Conservation (phyloP, 1,140 invertebrate species). For the Diabrotica undecimpunctata region DNA sequence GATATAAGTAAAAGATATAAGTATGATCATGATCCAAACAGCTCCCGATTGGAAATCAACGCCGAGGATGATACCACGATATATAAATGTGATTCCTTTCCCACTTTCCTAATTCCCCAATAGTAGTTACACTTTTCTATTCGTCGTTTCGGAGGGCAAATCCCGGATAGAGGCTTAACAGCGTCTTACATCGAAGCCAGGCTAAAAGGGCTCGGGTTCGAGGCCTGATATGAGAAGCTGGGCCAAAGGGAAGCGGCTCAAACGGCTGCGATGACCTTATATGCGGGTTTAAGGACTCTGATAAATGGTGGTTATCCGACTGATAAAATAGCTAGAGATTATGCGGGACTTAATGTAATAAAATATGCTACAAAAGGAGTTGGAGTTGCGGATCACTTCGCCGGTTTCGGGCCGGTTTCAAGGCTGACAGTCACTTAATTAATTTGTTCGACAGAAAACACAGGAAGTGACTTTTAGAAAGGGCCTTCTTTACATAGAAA, state of each 20-base stretch:
- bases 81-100: not conserved
- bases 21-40: not conserved
- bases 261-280: not conserved
- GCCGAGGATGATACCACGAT: not conserved
- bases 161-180: not conserved
- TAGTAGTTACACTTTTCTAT: constrained; percentile 1
- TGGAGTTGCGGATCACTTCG: no score
- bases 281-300: not conserved
- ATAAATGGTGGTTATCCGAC: not conserved
- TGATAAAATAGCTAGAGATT: not conserved
- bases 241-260: not conserved
- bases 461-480: no score
- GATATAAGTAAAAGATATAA: no score
- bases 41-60: not conserved
- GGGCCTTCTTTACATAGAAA: no score
- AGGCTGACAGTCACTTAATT: no score
- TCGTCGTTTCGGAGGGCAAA: not conserved
- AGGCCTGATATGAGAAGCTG: not conserved
- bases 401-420: no score
- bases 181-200: not conserved
- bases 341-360: not conserved
- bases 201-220: not conserved
- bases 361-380: not conserved
- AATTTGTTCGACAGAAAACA: no score
- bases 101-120: not conserved